Conservation (phyloP, 2,888 invertebrate species). For the Crematogaster levior region DNA sequence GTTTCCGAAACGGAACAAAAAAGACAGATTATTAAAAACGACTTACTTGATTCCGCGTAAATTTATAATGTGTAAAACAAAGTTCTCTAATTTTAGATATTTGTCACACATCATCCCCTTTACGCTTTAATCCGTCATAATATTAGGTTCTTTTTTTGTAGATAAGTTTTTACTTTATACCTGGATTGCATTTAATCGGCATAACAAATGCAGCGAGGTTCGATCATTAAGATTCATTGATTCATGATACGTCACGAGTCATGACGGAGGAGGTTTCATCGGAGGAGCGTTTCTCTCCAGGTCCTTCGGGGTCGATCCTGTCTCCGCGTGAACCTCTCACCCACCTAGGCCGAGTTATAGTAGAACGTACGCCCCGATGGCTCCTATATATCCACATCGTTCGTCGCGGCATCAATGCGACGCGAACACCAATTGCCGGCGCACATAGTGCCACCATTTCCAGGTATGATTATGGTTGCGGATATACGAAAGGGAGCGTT, state of each 20-base stretch:
- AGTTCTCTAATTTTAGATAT: background rate
- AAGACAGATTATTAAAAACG: background rate
- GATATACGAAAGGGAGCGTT: slow-evolving; percentile 55
- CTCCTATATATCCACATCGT: slow-evolving; percentile 47
- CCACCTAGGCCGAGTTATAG: slow-evolving; percentile 38
- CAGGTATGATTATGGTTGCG: slow-evolving; percentile 50
- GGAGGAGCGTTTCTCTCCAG: slow-evolving; percentile 13
- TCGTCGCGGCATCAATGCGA: slow-evolving; percentile 34
- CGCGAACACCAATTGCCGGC: background rate
- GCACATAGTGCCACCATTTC: slow-evolving; percentile 23
- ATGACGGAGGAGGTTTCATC: slow-evolving; percentile 1
- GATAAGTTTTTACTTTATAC: background rate
- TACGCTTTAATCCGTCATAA: background rate
- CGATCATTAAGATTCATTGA: slow-evolving; percentile 3
- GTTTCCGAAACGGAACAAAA: slow-evolving; percentile 27
- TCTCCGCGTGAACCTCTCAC: slow-evolving; percentile 25
- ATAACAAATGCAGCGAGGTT: background rate
- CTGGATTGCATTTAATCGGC: background rate
- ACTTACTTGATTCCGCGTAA: background rate
- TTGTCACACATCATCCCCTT: background rate
- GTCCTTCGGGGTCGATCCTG: slow-evolving; percentile 14
- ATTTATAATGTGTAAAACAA: background rate
- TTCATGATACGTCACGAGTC: slow-evolving; percentile 25
- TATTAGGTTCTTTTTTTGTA: background rate
- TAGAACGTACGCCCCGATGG: slow-evolving; percentile 48